phyloP scores from a whole-genome alignment of 2,113 vertebrate genomes.

The Aptenodytes patagonicus region DNA sequence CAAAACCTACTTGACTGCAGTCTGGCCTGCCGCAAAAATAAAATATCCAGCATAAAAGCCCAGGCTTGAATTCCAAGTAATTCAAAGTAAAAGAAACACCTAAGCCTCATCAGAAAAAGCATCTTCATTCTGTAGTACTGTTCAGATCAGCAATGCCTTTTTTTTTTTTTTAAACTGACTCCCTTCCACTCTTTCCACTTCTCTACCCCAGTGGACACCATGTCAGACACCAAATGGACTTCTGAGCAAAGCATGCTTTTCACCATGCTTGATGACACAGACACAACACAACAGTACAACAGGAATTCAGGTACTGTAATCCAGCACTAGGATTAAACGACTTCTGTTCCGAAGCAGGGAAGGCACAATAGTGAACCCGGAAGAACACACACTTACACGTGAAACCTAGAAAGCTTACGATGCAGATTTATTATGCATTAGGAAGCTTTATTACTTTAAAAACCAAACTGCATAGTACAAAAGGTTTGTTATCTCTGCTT shows the following conservation, averaged over 20 bases:
- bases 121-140: neutral
- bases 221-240: neutral
- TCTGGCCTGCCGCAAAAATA: neutral
- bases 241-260: neutral
- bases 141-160: neutral
- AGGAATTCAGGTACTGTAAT: neutral
- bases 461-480: conserved; percentile 73
- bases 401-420: conserved; percentile 45
- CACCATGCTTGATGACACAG: neutral
- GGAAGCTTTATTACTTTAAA: conserved; percentile 76
- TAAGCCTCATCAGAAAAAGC: neutral
- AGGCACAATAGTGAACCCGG: neutral
- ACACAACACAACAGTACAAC: neutral
- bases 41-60: neutral
- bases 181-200: neutral
- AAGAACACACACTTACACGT: neutral
- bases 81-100: neutral
- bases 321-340: neutral
- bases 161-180: neutral
- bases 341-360: neutral
- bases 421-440: conserved; percentile 77
- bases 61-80: neutral
- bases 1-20: neutral
- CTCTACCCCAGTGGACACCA: neutral
- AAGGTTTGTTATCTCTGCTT: conserved; percentile 71